Evolutionary conservation across 2,888 invertebrate species (phyloP), one percentile per base, ranked within the genome.

Genomic region (Leptodirus hochenwartii): DNA sequence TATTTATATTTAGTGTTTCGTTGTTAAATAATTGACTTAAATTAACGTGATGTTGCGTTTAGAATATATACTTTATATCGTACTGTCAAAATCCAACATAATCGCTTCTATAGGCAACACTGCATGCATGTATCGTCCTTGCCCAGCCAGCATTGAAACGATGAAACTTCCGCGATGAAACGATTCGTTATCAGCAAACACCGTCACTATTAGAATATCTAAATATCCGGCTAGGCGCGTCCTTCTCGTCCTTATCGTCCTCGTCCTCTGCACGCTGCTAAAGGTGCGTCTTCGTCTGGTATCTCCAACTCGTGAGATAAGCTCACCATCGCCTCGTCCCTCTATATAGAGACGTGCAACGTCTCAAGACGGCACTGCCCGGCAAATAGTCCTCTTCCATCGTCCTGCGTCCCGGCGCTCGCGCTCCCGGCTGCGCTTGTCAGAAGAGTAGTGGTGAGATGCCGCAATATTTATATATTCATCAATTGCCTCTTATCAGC

Each of bases 171-270:
- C 20, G 20, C 20, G 8, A 6, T n/a, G 8, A 6, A n/a, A 8
- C 20, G 20, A 49, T 51, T 50, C 48, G 53, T 53, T 53, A 53
- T 53, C 53, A 47, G 52, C 41, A 40, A 42, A 43, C 49, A 50
- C 51, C 54, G 51, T 52, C 50, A 53, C 54, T 54, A 54, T 54
- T 54, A 54, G 53, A 54, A 54, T 54, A 54, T 54, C 54, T 54
- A 54, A 54, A 54, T 54, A 54, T 53, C 53, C 51, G 47, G 8
- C 9, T 8, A 8, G 47, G 47, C 9, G 20, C 9, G 20, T 20
- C 8, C 20, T 20, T 8, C 20, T 20, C 8, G 20, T 20, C 20
- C 20, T 9, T 20, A 9, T 9, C 8, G 20, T 8, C 9, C 20
- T 8, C 20, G 20, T 9, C 20, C 8, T n/a, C n/a, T n/a, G n/a